Base-by-base conservation (phyloP, 2,888 invertebrate genomes). In the Ormyrus pomaceus region DNA sequence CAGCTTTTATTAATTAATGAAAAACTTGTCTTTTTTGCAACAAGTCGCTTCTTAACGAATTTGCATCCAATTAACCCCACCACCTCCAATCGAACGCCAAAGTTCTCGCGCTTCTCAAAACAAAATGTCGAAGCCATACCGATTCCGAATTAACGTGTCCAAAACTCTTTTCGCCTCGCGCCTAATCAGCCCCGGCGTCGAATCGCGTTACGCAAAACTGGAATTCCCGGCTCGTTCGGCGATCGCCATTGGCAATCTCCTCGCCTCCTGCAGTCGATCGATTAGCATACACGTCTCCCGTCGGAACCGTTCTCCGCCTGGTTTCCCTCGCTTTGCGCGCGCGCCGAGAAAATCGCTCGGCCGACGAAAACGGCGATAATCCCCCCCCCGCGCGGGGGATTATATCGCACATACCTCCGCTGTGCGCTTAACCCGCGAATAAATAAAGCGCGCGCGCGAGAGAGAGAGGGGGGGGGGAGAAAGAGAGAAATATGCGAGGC, bases 251-350 rank as follows among this genome's bases (percentile, higher is more conserved):
- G 50, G 50, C 50, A 7, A 8, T 19, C 19, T 19, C 19, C 19
- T 19, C 19, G 19, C 19, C 19, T 19, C 19, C 2, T 19, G 68
- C 50, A 1, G 48, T n/a, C 19, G 50, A 71, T 66, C 78, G 48
- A 78, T 73, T 78, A 73, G 70, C 77, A 64, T 77, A 56, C 19
- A 55, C 53, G 19, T 56, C 59, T 46, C 5, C 5, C 46, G 48
- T 11, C 51, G 8, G 0, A 19, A 19, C 19, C 5, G 10, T 7
- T 34, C 5, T n/a, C 53, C 65, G 13, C 55, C 5, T 45, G 56
- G 19, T 19, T 19, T 19, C 19, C 19, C 19, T 19, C 19, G 19
- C 19, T 19, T 19, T 1, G 19, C 19, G 19, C 19, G 19, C 19
- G 0, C 45, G 13, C 11, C 0, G 6, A 61, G 50, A 46, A 48